A percentile compares a stretch with the other conserved stretches of the same genome.
phyloP scores from a whole-genome alignment of 2,888 invertebrate genomes.

The Ophion slaviceki region DNA sequence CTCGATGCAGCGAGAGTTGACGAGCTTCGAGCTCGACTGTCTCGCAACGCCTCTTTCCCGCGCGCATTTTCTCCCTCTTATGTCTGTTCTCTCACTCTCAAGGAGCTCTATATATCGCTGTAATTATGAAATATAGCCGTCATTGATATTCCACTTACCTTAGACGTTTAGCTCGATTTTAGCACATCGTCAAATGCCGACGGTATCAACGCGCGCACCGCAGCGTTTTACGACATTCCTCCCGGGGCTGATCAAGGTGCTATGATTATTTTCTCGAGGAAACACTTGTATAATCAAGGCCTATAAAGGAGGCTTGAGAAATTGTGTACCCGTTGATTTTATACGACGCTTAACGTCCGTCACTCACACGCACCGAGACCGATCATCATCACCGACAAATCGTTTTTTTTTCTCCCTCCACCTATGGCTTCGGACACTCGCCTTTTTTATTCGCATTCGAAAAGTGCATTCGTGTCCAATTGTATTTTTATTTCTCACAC shows the following conservation, averaged over 20 bases:
- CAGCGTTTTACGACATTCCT: slow-evolving; percentile 57
- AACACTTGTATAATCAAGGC: slow-evolving; percentile 59
- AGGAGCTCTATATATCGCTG: slow-evolving; percentile 45
- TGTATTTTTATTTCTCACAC: not conserved
- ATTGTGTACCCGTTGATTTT: slow-evolving; percentile 44
- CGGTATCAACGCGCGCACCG: slow-evolving; percentile 32
- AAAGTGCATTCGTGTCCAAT: not conserved
- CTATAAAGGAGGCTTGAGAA: slow-evolving; percentile 51
- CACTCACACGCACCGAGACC: slow-evolving; percentile 3
- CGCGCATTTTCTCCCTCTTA: slow-evolving; percentile 10
- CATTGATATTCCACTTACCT: slow-evolving; percentile 73
- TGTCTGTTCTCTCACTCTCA: not conserved
- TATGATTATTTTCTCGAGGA: slow-evolving; percentile 55
- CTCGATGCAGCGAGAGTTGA: slow-evolving; percentile 67
- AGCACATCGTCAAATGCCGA: slow-evolving; percentile 69
- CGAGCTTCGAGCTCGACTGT: slow-evolving; percentile 60
- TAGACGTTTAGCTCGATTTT: slow-evolving; percentile 72
- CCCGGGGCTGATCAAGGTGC: slow-evolving; percentile 50
- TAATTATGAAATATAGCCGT: slow-evolving; percentile 67
- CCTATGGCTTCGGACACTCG: not conserved
- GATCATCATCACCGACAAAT: not conserved
- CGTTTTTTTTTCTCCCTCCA: not conserved
- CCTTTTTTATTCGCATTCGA: not conserved
- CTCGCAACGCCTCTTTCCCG: slow-evolving; percentile 44
- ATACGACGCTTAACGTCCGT: slow-evolving; percentile 50